phyloP scores from a whole-genome alignment of 2,113 vertebrate genomes.

The Zapornia atra region DNA sequence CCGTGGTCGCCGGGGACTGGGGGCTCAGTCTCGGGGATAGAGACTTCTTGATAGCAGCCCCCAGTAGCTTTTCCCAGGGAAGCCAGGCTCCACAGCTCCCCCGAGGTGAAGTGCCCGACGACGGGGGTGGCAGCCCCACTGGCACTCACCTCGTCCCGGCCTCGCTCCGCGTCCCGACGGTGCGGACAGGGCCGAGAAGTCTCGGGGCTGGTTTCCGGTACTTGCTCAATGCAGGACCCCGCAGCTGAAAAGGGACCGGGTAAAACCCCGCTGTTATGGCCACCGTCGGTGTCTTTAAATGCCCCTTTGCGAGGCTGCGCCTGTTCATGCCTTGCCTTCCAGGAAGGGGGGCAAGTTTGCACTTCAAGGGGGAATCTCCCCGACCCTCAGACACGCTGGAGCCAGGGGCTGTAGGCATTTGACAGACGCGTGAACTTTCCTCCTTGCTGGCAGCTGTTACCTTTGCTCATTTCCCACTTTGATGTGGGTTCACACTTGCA shows the following conservation, averaged over 20 bases:
- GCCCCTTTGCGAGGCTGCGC: not conserved
- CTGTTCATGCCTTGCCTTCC: not conserved
- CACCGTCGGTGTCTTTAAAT: not conserved
- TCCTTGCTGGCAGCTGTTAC: conserved; percentile 18
- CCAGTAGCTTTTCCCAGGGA: not conserved
- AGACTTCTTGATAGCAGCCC: not conserved
- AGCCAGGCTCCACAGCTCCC: not conserved
- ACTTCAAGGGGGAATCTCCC: conserved; percentile 53
- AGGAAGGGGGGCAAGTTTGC: conserved; percentile 21
- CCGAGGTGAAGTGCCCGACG: not conserved
- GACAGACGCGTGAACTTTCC: conserved; percentile 53
- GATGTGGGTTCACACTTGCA: conserved; percentile 62
- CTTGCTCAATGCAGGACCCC: not conserved
- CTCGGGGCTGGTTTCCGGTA: not conserved
- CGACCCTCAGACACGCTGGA: conserved; percentile 48
- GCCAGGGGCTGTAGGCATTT: conserved; percentile 61
- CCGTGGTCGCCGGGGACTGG: not conserved
- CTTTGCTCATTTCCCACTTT: conserved; percentile 47
- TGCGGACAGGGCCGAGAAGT: not conserved
- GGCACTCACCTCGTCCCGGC: too few species aligned
- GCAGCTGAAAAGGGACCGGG: not conserved
- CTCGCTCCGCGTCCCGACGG: not conserved
- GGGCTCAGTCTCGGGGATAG: not conserved
- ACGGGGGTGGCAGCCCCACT: too few species aligned
- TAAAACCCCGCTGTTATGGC: fast-evolving